Base-by-base conservation (phyloP, 2,113 vertebrate species). In the Dendropsophus ebraccatus region DNA sequence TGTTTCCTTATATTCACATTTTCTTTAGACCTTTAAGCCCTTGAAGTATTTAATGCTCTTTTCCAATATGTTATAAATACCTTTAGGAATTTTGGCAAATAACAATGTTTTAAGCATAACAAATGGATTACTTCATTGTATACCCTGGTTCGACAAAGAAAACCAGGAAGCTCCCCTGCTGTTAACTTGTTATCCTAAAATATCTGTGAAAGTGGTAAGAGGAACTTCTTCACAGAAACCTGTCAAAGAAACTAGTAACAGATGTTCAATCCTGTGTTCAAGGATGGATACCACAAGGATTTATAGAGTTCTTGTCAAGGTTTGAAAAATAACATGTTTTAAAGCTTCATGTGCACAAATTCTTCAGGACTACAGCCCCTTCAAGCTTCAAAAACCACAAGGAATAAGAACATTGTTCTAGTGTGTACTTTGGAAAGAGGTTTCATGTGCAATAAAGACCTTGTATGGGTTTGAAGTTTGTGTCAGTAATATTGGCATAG, bases 181-280 rank as follows among this genome's bases (percentile, higher is more conserved):
- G 84, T 81, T 86, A 73, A 81, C 76, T 86, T 86, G 84, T 86
- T 86, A 86, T 81, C 50, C 65, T 73, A 86, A 86, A 86, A 86
- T 86, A 86, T 86, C 84, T 81, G 84, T 81, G 84, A 86, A 86
- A 86, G 77, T 86, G 84, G 84, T 86, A 86, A 86, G 79, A 81
- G 77, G 84, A 86, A 86, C 84, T 60, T 86, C 84, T 86, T 86
- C 84, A 86, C 84, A 86, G 77, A 78, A 86, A 86, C 49, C 77
- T 86, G 84, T 86, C 84, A 86, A 81, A 86, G 67, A 86, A 86
- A 86, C 84, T 73, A 86, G 79, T 73, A 86, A 86, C 84, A 86
- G 84, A 86, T 86, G 84, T 81, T 80, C 28, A 25, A 81, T 81
- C 72, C 69, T 70, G 58, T 49, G 50, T 81, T 86, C 77, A 86